Base-by-base conservation (phyloP, 2,797 vertebrate genomes). In the Propithecus deckenii region DNA sequence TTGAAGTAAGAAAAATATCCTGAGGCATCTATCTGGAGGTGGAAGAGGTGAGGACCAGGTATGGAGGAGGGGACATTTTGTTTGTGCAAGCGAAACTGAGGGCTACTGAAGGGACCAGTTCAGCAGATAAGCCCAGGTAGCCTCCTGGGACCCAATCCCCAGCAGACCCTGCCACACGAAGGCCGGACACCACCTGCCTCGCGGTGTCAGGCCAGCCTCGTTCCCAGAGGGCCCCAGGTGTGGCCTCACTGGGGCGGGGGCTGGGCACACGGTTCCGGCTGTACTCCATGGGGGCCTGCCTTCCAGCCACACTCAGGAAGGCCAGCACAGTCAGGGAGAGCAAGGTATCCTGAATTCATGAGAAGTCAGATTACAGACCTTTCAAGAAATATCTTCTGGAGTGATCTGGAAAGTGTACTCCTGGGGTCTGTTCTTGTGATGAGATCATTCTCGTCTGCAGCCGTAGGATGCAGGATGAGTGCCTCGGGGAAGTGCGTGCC, bases 11-110 rank as follows among this genome's bases (percentile, higher is more conserved):
- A 38, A 85, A 35, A 43, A 89, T 23, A 30, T 17, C 50, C 10
- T 35, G 22, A 48, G 30, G 15, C 12, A 28, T 41, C n/a, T 72
- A 4, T 43, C 23, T 35, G 52, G 71, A 32, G 13, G 5, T 50
- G 18, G 46, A 43, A 20, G 22, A 63, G 17, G 22, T 41, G 18
- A 92, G 57, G 76, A 38, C 7, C n/a, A 59, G 67, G 6, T 0
- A 0, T 2, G 32, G 13, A 50, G 71, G n/a, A 35, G 5, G 43
- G 20, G 3, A 32, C 30, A 28, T 57, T 85, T 55, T 71, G 14
- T 59, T 41, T 12, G 18, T 63, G 8, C 7, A 14, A 41, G 61
- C 30, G 4, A 2, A n/a, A 1, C 4, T 0, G 4, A 48, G 6
- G 41, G 38, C 57, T 4, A 11, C 84, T 67, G 46, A 18, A 86